These are phyloP conservation scores for Colletes gigas DNA, from an alignment of 1,140 invertebrate genomes.

Conservation along the genomic window DNA sequence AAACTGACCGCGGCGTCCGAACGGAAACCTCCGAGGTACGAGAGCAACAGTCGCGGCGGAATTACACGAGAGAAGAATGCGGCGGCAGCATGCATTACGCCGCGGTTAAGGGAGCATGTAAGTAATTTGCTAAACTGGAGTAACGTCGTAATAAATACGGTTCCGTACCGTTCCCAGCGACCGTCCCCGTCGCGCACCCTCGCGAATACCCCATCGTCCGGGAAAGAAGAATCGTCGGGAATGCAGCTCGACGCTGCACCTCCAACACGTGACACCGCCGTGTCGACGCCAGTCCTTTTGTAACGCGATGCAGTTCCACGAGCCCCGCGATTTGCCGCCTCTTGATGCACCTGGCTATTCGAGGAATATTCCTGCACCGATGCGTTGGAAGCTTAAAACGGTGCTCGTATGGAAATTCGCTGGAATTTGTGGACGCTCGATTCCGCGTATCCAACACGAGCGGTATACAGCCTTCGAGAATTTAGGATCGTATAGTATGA, in stretches of 20 bases:
- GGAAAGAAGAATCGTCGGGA: constrained; percentile 55
- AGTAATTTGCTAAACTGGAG: constrained; percentile 68
- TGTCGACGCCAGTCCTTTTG: constrained; percentile 29
- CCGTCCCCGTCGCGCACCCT: constrained; percentile 12
- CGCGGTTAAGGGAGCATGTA: constrained; percentile 63
- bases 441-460: background rate
- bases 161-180: constrained; percentile 45
- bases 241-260: constrained; percentile 46
- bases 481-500: background rate
- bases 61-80: constrained; percentile 63
- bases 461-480: background rate
- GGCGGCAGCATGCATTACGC: constrained; percentile 57
- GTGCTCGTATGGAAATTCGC: background rate
- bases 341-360: background rate
- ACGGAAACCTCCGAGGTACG: constrained; percentile 4
- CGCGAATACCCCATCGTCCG: constrained; percentile 12
- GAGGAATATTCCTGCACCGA: background rate
- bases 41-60: constrained; percentile 39
- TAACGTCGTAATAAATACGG: constrained; percentile 63
- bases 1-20: constrained; percentile 25
- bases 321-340: background rate
- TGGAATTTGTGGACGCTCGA: background rate
- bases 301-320: constrained; percentile 8
- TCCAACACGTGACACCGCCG: constrained; percentile 52
- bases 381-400: background rate